These are phyloP conservation scores for Halictus quadricinctus DNA, from an alignment of 2,888 invertebrate genomes.

Conservation along the genomic window DNA sequence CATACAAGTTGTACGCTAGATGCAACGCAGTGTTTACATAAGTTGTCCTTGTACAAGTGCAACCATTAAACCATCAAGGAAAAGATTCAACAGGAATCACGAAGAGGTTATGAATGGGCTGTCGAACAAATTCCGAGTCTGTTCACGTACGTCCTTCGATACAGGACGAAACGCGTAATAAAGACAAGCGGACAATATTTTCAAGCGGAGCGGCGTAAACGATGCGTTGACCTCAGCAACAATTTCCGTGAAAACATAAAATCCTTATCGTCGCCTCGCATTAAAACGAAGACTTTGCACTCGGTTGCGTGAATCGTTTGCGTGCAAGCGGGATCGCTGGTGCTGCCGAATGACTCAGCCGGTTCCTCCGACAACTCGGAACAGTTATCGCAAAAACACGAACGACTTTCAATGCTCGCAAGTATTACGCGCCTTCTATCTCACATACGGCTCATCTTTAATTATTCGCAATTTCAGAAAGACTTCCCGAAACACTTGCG, in stretches of 20 bases:
- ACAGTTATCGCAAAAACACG: neutral
- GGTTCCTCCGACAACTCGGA: neutral
- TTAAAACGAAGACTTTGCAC: conserved; percentile 15
- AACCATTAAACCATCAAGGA: neutral
- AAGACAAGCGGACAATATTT: neutral
- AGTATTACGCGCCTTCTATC: neutral
- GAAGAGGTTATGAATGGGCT: neutral
- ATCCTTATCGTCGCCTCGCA: neutral
- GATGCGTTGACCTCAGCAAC: neutral
- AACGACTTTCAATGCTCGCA: neutral
- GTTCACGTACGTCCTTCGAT: neutral
- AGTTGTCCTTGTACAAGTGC: neutral
- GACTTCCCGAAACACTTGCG: neutral
- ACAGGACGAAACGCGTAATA: neutral
- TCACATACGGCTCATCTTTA: neutral
- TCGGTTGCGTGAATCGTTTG: conserved; percentile 21
- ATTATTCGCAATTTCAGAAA: neutral
- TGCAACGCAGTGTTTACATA: neutral
- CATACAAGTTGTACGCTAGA: neutral
- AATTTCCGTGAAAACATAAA: neutral
- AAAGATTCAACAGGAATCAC: neutral
- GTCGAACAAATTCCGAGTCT: neutral
- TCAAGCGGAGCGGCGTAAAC: neutral
- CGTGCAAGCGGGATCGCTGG: neutral
- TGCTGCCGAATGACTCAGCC: neutral